Percentiles rank a stretch among this genome's conserved stretches.
Evolutionary conservation across 1,140 invertebrate species (phyloP).

Genomic region (Saccostrea glomerata): DNA sequence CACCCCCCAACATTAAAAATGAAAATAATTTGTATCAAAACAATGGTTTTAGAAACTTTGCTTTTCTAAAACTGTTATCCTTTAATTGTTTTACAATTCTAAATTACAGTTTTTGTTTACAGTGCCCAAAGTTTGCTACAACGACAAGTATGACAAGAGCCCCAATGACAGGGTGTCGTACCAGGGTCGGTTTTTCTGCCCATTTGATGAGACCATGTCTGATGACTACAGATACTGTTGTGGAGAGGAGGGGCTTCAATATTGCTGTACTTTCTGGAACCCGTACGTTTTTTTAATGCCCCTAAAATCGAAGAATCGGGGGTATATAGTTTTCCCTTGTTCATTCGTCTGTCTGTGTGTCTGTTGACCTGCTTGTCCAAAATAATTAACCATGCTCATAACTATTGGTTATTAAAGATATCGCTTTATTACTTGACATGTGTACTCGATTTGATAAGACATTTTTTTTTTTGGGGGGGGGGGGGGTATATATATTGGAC

Average conservation of each 20-base stretch:
- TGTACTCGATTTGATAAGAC: too few relatives aligned
- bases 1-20: too few relatives aligned
- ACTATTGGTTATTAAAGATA: too few relatives aligned
- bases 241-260: constrained; percentile 19
- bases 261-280: constrained; percentile 43
- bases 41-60: background rate
- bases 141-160: constrained; percentile 18
- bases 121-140: constrained; percentile 38
- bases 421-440: too few relatives aligned
- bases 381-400: too few relatives aligned
- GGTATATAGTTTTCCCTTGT: too few relatives aligned
- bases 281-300: constrained; percentile 20
- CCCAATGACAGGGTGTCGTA: background rate
- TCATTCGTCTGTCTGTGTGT: too few relatives aligned
- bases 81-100: background rate
- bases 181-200: constrained; percentile 34
- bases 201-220: background rate
- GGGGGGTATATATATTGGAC: too few relatives aligned
- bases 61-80: background rate
- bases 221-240: constrained; percentile 44
- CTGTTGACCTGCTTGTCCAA: too few relatives aligned
- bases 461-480: too few relatives aligned
- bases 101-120: background rate
- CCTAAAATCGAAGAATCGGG: too few relatives aligned
- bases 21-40: too few relatives aligned